Evolutionary conservation across 92 coral and sea anemone genomes (phyloP), one percentile per base, ranked within the genome.

Genomic region (Zoanthus gigantus): DNA sequence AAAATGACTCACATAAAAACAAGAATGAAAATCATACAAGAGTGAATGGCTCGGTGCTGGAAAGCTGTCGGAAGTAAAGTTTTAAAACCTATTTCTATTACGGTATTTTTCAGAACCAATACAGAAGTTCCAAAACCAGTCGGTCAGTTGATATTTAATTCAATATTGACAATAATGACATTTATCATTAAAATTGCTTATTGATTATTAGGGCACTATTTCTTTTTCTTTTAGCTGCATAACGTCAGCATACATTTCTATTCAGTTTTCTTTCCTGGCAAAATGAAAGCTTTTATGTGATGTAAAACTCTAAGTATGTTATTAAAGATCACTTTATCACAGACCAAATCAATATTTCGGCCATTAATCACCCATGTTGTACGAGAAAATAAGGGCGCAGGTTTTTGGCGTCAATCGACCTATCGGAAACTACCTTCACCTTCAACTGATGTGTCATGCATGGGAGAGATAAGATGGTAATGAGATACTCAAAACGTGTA

Each of bases 401-500:
- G 85, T 28, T 81, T 81, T 81, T 81, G 85, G 85, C 85, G 85
- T 81, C 85, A 81, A 81, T 45, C 61, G 63, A 60, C 60, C 85
- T 54, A 81, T 81, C 85, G 85, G 85, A 81, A 81, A 54, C 85
- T 7, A 45, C 75, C 23, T 81, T 67, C 85, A 81, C 85, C 76
- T 81, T 10, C 23, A 65, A 8, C 66, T 81, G 85, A 81, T 65
- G 85, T 17, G 85, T 6, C 76, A 85, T 94, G 98, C 72, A 76
- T 42, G 77, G 69, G 71, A 42, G 90, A 93, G 98, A 94, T 94
- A 94, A 94, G 93, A n/a, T 2, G 34, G 95, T 93, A 94, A 94
- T 89, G 92, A 77, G 84, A 94, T 79, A 91, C 92, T 85, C n/a
- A 3, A 17, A 42, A 37, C 61, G 56, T 47, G 68, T 69, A 67